Conservation (phyloP, 2,888 invertebrate genomes). For the Drosophila multiciliata region DNA sequence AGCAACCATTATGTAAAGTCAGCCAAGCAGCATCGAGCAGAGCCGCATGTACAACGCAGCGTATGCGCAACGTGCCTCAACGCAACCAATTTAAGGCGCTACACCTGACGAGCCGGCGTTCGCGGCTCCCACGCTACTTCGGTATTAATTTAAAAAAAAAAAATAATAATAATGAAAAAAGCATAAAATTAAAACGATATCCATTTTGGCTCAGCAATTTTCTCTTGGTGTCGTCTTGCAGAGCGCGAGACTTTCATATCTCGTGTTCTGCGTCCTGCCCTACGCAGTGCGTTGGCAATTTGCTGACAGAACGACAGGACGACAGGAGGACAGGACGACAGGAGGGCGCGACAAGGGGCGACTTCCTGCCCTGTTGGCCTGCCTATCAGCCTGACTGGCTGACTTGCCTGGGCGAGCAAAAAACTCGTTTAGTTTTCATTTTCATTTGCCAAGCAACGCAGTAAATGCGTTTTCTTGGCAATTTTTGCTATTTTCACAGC, state of each 20-base stretch:
- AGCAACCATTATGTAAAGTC: slow-evolving; percentile 75
- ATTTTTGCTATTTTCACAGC: slow-evolving; percentile 73
- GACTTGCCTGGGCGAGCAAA: slow-evolving; percentile 38
- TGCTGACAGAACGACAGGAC: slow-evolving; percentile 61
- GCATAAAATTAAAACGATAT: slow-evolving; percentile 72
- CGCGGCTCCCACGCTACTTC: slow-evolving; percentile 28
- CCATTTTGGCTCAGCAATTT: slow-evolving; percentile 76
- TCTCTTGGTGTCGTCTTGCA: slow-evolving; percentile 42
- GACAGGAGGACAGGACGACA: slow-evolving; percentile 23
- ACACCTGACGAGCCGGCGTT: slow-evolving; percentile 46
- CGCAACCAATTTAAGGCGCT: slow-evolving; percentile 56
- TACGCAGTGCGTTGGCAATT: slow-evolving; percentile 74
- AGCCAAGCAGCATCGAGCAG: slow-evolving; percentile 45
- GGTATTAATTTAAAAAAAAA: slow-evolving; percentile 57
- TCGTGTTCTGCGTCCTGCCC: slow-evolving; percentile 35
- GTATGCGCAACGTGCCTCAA: slow-evolving; percentile 57
- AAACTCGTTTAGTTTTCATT: slow-evolving; percentile 80
- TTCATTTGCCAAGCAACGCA: slow-evolving; percentile 62
- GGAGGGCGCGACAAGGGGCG: slow-evolving; percentile 21
- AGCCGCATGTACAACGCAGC: slow-evolving; percentile 44
- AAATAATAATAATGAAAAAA: neutral
- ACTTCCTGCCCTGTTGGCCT: slow-evolving; percentile 3
- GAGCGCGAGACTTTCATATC: slow-evolving; percentile 41
- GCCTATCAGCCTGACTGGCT: slow-evolving; percentile 6
- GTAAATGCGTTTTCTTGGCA: slow-evolving; percentile 71